Percentiles rank a stretch among this genome's conserved stretches.
phyloP scores from a whole-genome alignment of 2,888 invertebrate species.

The Athetis lepigone region DNA sequence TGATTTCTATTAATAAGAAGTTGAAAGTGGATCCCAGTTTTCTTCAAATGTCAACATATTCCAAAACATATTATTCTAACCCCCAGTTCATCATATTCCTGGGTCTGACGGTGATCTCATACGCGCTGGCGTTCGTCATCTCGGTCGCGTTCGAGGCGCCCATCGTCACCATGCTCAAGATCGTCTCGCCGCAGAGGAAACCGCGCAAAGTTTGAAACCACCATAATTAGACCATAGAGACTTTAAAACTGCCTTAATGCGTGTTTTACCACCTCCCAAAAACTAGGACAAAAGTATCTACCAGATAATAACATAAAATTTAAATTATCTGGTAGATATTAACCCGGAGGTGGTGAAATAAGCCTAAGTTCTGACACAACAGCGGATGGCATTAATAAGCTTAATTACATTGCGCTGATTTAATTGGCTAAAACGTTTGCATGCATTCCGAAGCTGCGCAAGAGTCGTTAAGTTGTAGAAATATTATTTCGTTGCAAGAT shows the following conservation, averaged over 20 bases:
- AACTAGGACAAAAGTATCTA: too few relatives aligned
- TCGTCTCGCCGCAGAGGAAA: slow-evolving; percentile 90
- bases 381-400: slow-evolving; percentile 25
- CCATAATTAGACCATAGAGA: slow-evolving; percentile 47
- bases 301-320: too few relatives aligned
- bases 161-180: slow-evolving; percentile 95
- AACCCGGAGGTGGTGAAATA: slow-evolving; percentile 18
- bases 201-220: slow-evolving; percentile 80
- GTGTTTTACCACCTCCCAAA: slow-evolving; percentile 23
- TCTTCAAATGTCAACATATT: too few relatives aligned
- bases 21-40: too few relatives aligned
- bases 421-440: slow-evolving; percentile 37
- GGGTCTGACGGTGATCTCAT: slow-evolving; percentile 95
- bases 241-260: slow-evolving; percentile 43
- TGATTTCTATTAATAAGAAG: too few relatives aligned
- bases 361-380: slow-evolving; percentile 36
- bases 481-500: slow-evolving; percentile 26
- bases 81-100: slow-evolving; percentile 94
- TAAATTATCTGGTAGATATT: slow-evolving; percentile 10
- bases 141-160: slow-evolving; percentile 96
- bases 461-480: slow-evolving; percentile 52
- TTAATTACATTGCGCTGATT: slow-evolving; percentile 34
- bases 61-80: slow-evolving; percentile 7
- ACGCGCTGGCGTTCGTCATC: slow-evolving; percentile 94
- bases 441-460: slow-evolving; percentile 48